Conservation (phyloP, 2,113 vertebrate species). For the Thymallus thymallus region DNA sequence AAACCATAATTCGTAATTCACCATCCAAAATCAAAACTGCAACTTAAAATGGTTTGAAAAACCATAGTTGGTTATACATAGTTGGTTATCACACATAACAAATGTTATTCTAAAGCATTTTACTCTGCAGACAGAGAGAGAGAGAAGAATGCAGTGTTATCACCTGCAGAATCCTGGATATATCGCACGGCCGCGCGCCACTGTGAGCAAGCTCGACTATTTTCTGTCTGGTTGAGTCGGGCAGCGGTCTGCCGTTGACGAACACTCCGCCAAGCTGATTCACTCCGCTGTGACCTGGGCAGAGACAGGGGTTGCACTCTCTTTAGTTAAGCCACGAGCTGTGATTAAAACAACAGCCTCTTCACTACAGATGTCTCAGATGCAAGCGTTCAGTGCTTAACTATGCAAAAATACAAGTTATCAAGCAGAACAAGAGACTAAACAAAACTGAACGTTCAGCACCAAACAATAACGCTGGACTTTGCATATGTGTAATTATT, state of each 20-base stretch:
- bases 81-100: not conserved
- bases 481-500: slow-evolving; percentile 21
- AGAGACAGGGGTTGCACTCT: slow-evolving; percentile 43
- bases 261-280: slow-evolving; percentile 98
- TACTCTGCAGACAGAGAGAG: not conserved
- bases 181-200: slow-evolving; percentile 96
- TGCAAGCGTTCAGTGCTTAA: slow-evolving; percentile 4
- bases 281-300: slow-evolving; percentile 94
- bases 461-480: slow-evolving; percentile 12
- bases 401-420: slow-evolving; percentile 9
- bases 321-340: slow-evolving; percentile 1
- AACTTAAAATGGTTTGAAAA: not conserved
- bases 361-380: not conserved
- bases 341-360: not conserved
- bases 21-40: not conserved
- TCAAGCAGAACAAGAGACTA: slow-evolving; percentile 17
- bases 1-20: not conserved
- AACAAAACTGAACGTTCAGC: slow-evolving; percentile 24
- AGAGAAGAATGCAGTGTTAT: slow-evolving; percentile 59
- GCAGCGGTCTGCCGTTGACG: slow-evolving; percentile 96
- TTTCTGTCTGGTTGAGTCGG: slow-evolving; percentile 96
- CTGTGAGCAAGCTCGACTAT: slow-evolving; percentile 98
- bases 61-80: not conserved
- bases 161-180: slow-evolving; percentile 98
- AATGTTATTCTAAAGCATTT: not conserved